These are phyloP conservation scores for Sceloporus tristichus DNA, from an alignment of 2,113 vertebrate genomes.

Conservation along the genomic window DNA sequence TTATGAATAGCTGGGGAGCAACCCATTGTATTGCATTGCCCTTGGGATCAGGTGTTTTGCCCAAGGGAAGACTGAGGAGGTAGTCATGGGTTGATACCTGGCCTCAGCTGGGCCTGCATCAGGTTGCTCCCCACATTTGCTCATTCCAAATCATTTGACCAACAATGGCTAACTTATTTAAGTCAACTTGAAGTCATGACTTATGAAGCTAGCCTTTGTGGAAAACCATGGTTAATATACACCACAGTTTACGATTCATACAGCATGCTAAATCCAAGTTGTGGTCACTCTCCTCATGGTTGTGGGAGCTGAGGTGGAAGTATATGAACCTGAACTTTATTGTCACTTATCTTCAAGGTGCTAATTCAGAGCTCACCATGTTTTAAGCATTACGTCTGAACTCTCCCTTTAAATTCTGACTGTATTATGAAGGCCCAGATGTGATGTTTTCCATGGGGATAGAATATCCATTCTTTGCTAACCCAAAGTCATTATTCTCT, in stretches of 20 bases:
- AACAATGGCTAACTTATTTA: background rate
- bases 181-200: background rate
- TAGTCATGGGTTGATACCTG: no score
- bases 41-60: no score
- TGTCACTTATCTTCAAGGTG: background rate
- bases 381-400: background rate
- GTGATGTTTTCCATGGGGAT: background rate
- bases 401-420: background rate
- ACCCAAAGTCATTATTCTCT: slow-evolving; percentile 27
- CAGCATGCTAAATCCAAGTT: background rate
- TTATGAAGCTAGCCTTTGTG: background rate
- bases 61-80: no score
- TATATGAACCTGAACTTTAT: background rate
- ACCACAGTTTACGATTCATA: background rate
- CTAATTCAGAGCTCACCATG: background rate
- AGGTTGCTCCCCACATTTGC: no score
- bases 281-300: background rate
- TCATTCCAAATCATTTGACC: no score
- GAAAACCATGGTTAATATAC: background rate
- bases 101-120: no score
- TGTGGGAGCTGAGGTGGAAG: background rate
- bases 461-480: background rate
- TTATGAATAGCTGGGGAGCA: no score
- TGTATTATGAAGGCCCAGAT: background rate
- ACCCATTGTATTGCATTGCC: no score